Evolutionary conservation across 2,113 vertebrate genomes (phyloP).

Genomic region (Prunella fulvescens): DNA sequence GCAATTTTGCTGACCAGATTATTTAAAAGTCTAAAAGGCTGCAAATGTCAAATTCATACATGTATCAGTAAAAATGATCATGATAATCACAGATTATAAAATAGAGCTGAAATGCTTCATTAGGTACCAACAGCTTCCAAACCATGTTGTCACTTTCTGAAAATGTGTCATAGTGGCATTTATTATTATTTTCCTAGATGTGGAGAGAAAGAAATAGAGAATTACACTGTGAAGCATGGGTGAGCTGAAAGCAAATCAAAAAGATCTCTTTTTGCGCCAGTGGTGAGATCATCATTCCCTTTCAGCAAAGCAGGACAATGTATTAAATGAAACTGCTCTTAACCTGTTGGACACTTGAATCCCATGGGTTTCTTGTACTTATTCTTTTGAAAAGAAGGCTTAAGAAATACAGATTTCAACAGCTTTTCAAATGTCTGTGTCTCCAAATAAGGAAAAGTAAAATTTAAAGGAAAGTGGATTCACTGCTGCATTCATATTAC

Average conservation of each 20-base stretch:
- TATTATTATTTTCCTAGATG: constrained; percentile 34
- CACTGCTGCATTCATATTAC: not conserved
- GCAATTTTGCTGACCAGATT: constrained; percentile 51
- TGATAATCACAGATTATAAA: constrained; percentile 59
- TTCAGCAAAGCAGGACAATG: constrained; percentile 52
- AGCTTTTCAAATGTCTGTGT: constrained; percentile 22
- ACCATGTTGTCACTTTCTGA: constrained; percentile 57
- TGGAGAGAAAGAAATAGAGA: constrained; percentile 33
- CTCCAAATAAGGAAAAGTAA: not conserved
- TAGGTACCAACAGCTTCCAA: constrained; percentile 58
- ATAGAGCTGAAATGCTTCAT: constrained; percentile 55
- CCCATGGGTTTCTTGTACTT: constrained; percentile 37
- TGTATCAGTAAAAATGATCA: constrained; percentile 54
- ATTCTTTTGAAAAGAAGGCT: constrained; percentile 37
- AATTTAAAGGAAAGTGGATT: constrained; percentile 26
- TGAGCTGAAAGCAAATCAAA: constrained; percentile 51
- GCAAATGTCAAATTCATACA: constrained; percentile 16
- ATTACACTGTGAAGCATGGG: constrained; percentile 23
- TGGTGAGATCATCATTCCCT: constrained; percentile 21
- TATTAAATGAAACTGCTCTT: constrained; percentile 55
- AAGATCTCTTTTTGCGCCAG: not conserved
- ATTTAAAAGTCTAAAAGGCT: constrained; percentile 52
- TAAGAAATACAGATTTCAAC: constrained; percentile 55
- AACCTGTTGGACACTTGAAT: constrained; percentile 54
- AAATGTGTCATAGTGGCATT: constrained; percentile 43